Evolutionary conservation across 2,113 vertebrate species (phyloP), one percentile per base, ranked within the genome.

Genomic region (Tretioscincus oriximinensis): DNA sequence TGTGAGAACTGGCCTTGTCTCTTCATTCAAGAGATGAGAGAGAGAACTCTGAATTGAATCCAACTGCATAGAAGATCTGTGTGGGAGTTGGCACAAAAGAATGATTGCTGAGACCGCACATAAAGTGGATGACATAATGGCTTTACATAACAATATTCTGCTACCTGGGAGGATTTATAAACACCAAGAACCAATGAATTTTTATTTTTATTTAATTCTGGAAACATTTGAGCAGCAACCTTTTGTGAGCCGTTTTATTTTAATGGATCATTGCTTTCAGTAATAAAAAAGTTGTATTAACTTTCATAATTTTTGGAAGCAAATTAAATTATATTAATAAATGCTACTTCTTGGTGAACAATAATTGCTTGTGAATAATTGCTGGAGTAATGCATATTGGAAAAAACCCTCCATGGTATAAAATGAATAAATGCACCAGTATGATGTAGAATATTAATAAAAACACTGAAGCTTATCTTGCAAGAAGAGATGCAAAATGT

Each of bases 371-470:
- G 84, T 70, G 71, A 90, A 86, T n/a, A n/a, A n/a, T n/a, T n/a
- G n/a, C 8, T 29, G 49, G 67, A 61, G 82, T 73, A 80, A 88
- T 77, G 35, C 51, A 82, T 31, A 79, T 41, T 64, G 22, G 81
- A 87, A 89, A 88, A 90, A 88, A 82, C 77, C 87, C 71, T 41
- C 3, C 35, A 41, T 82, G 35, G 41, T 80, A 83, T 3, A 47
- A 69, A 86, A 29, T 78, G 29, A 90, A 90, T 81, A 79, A 81
- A 87, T 86, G 35, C 49, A 78, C 35, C 31, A 65, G 20, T 81
- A 26, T 77, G 58, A 88, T 83, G 84, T 5, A 74, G 84, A 88
- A 85, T 82, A 85, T 81, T 84, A 88, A 91, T 85, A 84, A 88
- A 91, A 88, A 80, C 54, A 70, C 71, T 84, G 60, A 90, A 92